Evolutionary conservation across 1,140 invertebrate genomes (phyloP).

Genomic region (Brachionus plicatilis): DNA sequence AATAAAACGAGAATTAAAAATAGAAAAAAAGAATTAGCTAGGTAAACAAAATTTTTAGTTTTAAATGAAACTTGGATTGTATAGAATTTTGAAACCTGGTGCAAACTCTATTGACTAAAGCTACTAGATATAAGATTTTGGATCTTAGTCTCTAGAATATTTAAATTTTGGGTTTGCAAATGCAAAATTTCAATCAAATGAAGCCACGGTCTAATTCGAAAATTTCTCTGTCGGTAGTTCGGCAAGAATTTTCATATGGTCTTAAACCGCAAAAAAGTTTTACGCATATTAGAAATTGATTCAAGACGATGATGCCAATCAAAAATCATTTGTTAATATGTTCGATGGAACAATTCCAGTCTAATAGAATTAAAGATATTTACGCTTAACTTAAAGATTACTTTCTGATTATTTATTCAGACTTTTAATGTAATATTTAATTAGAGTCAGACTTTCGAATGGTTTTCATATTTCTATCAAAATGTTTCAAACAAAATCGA

Average conservation of each 20-base stretch:
- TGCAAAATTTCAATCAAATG: background rate
- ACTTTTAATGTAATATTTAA: background rate
- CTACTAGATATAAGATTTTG: background rate
- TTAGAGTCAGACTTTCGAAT: background rate
- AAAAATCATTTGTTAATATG: background rate
- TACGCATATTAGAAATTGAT: background rate
- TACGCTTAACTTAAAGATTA: background rate
- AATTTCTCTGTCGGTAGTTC: background rate
- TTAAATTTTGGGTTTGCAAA: background rate
- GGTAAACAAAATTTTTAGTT: constrained; percentile 8
- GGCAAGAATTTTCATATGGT: background rate
- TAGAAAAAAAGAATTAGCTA: background rate
- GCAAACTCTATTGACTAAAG: background rate
- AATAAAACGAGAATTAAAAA: background rate
- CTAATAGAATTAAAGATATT: background rate
- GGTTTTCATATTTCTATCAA: background rate
- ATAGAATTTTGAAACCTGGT: background rate
- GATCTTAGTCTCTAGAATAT: background rate
- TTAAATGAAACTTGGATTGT: background rate
- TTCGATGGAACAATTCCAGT: background rate
- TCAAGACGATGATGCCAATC: background rate
- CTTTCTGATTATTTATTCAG: background rate
- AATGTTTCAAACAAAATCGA: background rate
- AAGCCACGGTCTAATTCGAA: background rate
- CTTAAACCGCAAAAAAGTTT: background rate